Percentiles rank a stretch among this genome's conserved stretches.
These are phyloP conservation scores for Epinephelus awoara DNA, from an alignment of 2,797 vertebrate species.

Conservation along the genomic window DNA sequence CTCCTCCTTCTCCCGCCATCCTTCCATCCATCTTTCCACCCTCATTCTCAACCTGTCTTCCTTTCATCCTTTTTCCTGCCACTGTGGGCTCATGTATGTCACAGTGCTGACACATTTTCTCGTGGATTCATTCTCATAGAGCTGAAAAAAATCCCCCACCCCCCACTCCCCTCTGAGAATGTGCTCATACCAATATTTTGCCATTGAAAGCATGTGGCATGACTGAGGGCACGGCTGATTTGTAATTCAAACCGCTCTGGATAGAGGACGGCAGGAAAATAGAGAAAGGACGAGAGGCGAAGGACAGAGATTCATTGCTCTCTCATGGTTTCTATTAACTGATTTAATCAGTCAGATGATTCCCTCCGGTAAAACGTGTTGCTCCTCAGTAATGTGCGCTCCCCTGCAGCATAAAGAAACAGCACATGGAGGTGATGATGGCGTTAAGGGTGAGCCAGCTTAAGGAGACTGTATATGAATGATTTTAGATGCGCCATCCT, in stretches of 20 bases:
- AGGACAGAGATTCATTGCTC: slow-evolving; percentile 13
- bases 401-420: background rate
- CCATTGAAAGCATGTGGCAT: slow-evolving; percentile 30
- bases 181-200: background rate
- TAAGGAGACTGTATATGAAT: background rate
- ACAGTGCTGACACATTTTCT: slow-evolving; percentile 13
- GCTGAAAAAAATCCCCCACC: background rate
- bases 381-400: slow-evolving; percentile 16
- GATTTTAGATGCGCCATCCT: background rate
- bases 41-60: slow-evolving; percentile 18
- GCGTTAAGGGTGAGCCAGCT: background rate
- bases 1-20: slow-evolving; percentile 53
- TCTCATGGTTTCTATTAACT: slow-evolving; percentile 6
- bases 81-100: background rate
- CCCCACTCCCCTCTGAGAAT: background rate
- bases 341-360: slow-evolving; percentile 29
- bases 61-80: slow-evolving; percentile 12
- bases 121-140: slow-evolving; percentile 1
- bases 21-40: slow-evolving; percentile 30
- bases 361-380: slow-evolving; percentile 40
- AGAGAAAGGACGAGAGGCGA: slow-evolving; percentile 1
- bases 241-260: background rate
- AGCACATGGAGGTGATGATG: slow-evolving; percentile 5
- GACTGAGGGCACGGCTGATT: slow-evolving; percentile 9
- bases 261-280: background rate